phyloP scores from a whole-genome alignment of 2,113 vertebrate genomes.

The Dasypus novemcinctus region DNA sequence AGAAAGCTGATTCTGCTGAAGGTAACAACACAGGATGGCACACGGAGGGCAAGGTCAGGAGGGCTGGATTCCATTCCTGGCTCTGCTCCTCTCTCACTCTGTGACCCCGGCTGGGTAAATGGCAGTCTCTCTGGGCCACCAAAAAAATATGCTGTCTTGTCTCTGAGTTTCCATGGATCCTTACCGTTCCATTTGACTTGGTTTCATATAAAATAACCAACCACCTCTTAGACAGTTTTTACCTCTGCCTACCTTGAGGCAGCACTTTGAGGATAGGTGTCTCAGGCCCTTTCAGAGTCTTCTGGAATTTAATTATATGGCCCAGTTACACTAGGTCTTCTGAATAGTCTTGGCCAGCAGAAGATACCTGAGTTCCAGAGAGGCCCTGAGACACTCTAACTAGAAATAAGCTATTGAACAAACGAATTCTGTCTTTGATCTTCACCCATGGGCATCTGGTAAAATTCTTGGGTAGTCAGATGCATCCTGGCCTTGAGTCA shows the following conservation, averaged over 20 bases:
- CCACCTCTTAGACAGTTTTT: not conserved
- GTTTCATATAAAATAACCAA: not conserved
- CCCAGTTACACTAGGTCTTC: not conserved
- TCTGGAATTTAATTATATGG: not conserved
- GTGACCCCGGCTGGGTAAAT: not conserved
- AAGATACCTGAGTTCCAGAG: not conserved
- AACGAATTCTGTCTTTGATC: not conserved
- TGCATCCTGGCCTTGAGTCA: not conserved
- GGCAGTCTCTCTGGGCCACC: not conserved
- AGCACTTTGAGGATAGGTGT: too few relatives aligned
- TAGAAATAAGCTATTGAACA: not conserved
- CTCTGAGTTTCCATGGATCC: not conserved
- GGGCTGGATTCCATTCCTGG: not conserved
- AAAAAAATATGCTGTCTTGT: not conserved
- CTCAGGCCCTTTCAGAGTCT: not conserved
- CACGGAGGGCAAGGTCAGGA: not conserved
- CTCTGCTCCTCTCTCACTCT: not conserved
- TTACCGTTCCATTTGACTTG: not conserved
- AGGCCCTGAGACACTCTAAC: not conserved
- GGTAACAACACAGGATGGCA: too few relatives aligned
- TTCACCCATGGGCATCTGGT: not conserved
- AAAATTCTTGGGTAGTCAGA: not conserved
- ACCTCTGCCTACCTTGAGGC: not conserved
- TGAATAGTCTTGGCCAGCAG: not conserved
- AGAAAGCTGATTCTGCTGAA: not conserved